Conservation (phyloP, 2,888 invertebrate genomes). For the Parnassius glacialis region DNA sequence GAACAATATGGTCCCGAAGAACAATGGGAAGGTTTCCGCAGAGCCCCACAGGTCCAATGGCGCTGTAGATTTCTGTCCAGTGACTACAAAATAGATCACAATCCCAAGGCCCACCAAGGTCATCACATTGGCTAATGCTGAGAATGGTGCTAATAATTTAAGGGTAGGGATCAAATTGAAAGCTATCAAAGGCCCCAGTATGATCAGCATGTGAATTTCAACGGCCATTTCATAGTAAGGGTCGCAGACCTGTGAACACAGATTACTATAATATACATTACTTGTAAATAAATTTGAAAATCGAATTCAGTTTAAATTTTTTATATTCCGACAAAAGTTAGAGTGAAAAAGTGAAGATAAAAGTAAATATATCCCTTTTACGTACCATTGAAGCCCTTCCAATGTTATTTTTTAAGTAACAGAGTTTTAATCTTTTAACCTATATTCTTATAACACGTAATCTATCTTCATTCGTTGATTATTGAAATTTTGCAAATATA, state of each 20-base stretch:
- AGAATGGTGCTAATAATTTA: constrained; percentile 90
- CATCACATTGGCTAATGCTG: constrained; percentile 89
- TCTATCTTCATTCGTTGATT: too few species aligned
- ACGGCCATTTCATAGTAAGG: constrained; percentile 65
- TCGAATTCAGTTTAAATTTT: too few species aligned
- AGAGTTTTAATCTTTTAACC: too few species aligned
- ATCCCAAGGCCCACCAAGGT: constrained; percentile 89
- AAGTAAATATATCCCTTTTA: too few species aligned
- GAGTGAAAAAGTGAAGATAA: too few species aligned
- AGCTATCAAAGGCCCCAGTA: constrained; percentile 84
- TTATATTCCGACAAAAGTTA: too few species aligned
- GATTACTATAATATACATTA: too few species aligned
- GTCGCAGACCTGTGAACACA: constrained; percentile 67
- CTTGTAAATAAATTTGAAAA: too few species aligned
- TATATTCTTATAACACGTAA: too few species aligned
- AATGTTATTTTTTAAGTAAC: too few species aligned
- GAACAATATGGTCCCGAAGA: constrained; percentile 94
- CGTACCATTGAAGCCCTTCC: too few species aligned
- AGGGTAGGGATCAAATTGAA: constrained; percentile 88
- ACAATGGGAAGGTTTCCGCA: constrained; percentile 83
- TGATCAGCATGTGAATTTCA: constrained; percentile 83
- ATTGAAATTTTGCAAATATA: too few species aligned
- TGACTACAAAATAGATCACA: constrained; percentile 86
- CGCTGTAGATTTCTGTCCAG: constrained; percentile 71
- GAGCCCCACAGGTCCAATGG: constrained; percentile 68